phyloP scores from a whole-genome alignment of 2,888 invertebrate genomes.

The Camponotus fellah region DNA sequence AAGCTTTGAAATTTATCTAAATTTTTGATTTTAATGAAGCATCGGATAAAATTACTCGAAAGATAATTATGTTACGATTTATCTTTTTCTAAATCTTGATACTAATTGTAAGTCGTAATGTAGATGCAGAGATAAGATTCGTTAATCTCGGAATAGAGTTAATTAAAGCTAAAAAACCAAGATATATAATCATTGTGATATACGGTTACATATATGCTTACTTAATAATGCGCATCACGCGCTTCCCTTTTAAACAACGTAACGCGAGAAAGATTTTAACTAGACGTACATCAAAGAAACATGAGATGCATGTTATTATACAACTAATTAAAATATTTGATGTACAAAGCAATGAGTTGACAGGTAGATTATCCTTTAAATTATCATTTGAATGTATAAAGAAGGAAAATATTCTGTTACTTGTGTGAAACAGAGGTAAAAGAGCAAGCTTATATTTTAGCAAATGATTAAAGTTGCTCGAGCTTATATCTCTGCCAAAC shows the following conservation, averaged over 20 bases:
- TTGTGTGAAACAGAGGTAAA: neutral
- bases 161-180: constrained; percentile 7
- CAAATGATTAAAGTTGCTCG: constrained; percentile 9
- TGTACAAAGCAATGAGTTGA: neutral
- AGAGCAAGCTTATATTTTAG: constrained; percentile 17
- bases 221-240: constrained; percentile 3
- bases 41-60: neutral
- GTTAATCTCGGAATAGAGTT: constrained; percentile 1
- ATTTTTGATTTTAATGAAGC: neutral
- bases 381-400: neutral
- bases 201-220: neutral
- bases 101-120: neutral
- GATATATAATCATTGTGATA: neutral
- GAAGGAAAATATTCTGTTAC: constrained; percentile 1
- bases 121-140: neutral
- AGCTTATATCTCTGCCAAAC: neutral
- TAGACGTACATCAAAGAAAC: neutral
- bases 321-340: constrained; percentile 7
- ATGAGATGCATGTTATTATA: neutral
- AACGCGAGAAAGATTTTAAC: neutral
- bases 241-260: neutral
- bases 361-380: neutral
- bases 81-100: neutral
- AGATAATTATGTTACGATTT: neutral
- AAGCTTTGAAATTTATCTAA: neutral